Evolutionary conservation across 1,140 invertebrate species (phyloP).

Genomic region (Ips nitidus): DNA sequence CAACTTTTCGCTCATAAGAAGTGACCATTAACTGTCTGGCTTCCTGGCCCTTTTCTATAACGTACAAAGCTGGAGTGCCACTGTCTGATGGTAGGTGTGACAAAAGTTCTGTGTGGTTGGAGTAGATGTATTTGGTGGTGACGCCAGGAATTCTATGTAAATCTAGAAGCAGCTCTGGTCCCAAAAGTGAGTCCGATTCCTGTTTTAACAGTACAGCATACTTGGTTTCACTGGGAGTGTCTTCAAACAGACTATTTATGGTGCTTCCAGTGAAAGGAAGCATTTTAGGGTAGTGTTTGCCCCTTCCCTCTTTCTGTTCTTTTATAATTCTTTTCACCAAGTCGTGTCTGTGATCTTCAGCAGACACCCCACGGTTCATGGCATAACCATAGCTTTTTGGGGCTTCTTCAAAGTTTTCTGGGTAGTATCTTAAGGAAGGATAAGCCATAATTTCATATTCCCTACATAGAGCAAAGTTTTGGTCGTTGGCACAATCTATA

Average conservation of each 20-base stretch:
- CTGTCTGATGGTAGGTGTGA: neutral
- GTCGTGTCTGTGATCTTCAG: constrained; percentile 58
- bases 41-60: constrained; percentile 9
- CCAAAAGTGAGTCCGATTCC: constrained; percentile 58
- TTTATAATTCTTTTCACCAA: constrained; percentile 62
- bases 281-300: constrained; percentile 61
- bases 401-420: constrained; percentile 61
- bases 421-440: constrained; percentile 78
- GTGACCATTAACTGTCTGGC: neutral
- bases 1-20: constrained; percentile 1
- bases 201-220: constrained; percentile 66
- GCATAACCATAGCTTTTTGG: constrained; percentile 60
- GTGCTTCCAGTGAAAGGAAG: constrained; percentile 58
- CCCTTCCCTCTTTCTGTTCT: constrained; percentile 62
- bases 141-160: constrained; percentile 45
- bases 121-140: constrained; percentile 1
- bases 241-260: constrained; percentile 51
- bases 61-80: neutral
- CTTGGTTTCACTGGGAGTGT: constrained; percentile 47
- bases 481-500: constrained; percentile 74
- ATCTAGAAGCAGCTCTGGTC: constrained; percentile 65
- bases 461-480: constrained; percentile 76
- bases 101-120: constrained; percentile 27
- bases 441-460: constrained; percentile 85
- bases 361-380: constrained; percentile 48